Base-by-base conservation (phyloP, 2,888 invertebrate genomes). In the Hypena proboscidalis region DNA sequence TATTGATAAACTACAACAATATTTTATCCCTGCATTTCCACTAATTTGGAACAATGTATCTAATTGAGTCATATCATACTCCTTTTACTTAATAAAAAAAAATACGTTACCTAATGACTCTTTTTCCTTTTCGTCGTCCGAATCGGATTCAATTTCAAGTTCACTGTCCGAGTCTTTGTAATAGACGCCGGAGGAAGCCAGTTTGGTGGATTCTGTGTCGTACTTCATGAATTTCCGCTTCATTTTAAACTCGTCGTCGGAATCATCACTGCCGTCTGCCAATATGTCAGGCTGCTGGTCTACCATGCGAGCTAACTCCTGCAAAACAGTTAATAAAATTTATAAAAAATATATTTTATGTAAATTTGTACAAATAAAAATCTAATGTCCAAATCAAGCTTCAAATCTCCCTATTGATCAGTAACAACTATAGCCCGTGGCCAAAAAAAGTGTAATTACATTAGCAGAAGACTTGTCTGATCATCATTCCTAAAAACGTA, bases 121-220 rank as follows among this genome's bases (percentile, higher is more conserved):
- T 53, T 92, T 91, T 54, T 90, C 91, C 27, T 85, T 84, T 47
- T 92, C 92, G 37, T 82, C 89, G 30, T 94, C 92, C 25, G 91
- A 91, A 57, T 90, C 92, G 11, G 89, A 86, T 65, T 93, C 92
- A 87, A 93, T 81, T 81, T 93, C 93, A 2, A 93, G 61, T 71
- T 93, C 94, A 65, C 93, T 93, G 59, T 93, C 93, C 0, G 93
- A 93, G 73, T 93, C 93, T 53, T 90, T 94, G 63, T 95, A 95
- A 74, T 92, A 95, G 10, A 93, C 81, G 9, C 95, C 95, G 17
- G 94, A 93, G 49, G 94, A 94, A 61, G 95, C 94, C 41, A 95
- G 82, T 69, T 94, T 93, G 5, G 93, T 92, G 23, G 83, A 70
- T 30, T 94, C 95, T 58, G 94, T 94, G 40, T 93, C 93, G 76